phyloP scores from a whole-genome alignment of 2,888 invertebrate genomes.

The Scaptomyza flava region DNA sequence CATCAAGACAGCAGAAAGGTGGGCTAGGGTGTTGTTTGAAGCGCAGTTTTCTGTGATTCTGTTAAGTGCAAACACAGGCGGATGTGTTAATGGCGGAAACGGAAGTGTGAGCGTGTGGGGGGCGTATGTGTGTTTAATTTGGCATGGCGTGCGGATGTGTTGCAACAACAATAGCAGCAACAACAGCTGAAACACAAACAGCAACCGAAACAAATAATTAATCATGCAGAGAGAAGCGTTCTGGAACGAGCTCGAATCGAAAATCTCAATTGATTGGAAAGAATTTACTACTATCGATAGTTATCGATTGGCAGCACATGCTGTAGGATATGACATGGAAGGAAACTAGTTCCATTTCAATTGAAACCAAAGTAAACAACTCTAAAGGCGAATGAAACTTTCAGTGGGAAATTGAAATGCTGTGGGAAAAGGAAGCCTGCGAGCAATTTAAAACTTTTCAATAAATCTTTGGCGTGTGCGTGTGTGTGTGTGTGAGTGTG shows the following conservation, averaged over 20 bases:
- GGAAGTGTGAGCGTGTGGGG: constrained; percentile 56
- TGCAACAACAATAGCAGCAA: constrained; percentile 23
- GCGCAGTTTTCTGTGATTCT: constrained; percentile 48
- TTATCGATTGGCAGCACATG: neutral
- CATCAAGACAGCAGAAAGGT: neutral
- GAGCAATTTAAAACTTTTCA: constrained; percentile 18
- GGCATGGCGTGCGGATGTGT: constrained; percentile 34
- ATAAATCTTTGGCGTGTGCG: constrained; percentile 2
- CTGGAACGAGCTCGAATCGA: too few relatives aligned
- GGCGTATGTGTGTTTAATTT: constrained; percentile 18
- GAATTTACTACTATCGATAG: neutral
- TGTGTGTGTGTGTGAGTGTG: constrained; percentile 6
- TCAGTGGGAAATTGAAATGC: constrained; percentile 17
- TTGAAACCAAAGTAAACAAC: neutral
- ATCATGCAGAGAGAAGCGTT: constrained; percentile 38
- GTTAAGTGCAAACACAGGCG: constrained; percentile 63
- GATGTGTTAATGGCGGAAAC: constrained; percentile 75
- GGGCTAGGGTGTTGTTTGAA: constrained; percentile 4
- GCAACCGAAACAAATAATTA: constrained; percentile 40
- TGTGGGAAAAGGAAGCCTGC: constrained; percentile 1
- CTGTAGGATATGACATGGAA: neutral
- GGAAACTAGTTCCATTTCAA: neutral
- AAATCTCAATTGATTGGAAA: too few relatives aligned
- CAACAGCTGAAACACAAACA: constrained; percentile 31
- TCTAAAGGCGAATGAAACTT: constrained; percentile 22